Conservation (phyloP, 1,140 invertebrate genomes). For the Tetramorium simillimum region DNA sequence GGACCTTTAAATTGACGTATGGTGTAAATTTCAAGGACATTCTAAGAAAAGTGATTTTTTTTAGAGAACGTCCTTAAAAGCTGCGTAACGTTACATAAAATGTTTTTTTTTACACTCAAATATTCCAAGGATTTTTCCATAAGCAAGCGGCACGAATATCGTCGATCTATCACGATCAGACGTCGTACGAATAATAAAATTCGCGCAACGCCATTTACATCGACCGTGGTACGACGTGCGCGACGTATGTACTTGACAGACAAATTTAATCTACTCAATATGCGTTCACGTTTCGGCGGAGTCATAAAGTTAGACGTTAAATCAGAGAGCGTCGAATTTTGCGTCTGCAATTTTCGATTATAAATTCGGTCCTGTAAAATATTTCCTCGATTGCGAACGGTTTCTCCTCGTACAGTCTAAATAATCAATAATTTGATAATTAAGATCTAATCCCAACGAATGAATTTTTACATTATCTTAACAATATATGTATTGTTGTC, state of each 20-base stretch:
- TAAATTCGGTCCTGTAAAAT: conserved; percentile 16
- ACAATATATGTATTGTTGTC: background rate
- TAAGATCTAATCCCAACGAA: background rate
- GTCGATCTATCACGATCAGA: conserved; percentile 56
- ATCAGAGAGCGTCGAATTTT: background rate
- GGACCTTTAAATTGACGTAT: too few species aligned
- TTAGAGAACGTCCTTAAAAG: too few species aligned
- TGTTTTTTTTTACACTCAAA: conserved; percentile 21
- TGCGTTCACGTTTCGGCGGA: conserved; percentile 40
- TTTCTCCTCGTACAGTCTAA: background rate
- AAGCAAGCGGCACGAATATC: conserved; percentile 49
- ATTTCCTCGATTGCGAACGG: background rate
- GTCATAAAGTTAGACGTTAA: conserved; percentile 49
- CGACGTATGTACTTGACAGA: conserved; percentile 53
- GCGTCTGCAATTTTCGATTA: conserved; percentile 23
- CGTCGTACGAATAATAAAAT: conserved; percentile 60
- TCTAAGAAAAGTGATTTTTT: too few species aligned
- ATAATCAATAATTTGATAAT: conserved; percentile 15
- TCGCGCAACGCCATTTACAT: conserved; percentile 50
- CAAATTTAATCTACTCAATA: conserved; percentile 63
- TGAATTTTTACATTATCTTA: background rate
- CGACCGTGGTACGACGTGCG: conserved; percentile 23
- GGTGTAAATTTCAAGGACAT: too few species aligned
- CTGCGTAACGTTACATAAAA: conserved; percentile 15
- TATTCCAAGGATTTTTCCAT: conserved; percentile 48